phyloP scores from a whole-genome alignment of 2,113 vertebrate genomes.

The Aegotheles bennettii region DNA sequence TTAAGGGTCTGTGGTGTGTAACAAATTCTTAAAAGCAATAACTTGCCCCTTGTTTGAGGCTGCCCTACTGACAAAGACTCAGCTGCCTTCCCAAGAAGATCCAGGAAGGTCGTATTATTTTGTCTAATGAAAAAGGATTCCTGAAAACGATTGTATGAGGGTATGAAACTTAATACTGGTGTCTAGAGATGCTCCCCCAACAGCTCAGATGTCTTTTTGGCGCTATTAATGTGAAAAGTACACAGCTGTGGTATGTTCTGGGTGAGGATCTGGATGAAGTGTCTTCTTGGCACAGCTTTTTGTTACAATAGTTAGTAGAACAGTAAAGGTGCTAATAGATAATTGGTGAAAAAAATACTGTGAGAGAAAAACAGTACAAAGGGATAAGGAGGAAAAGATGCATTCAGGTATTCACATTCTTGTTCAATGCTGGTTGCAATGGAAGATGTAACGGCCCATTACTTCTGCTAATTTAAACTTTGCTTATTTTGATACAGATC shows the following conservation, averaged over 20 bases:
- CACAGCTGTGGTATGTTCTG: not conserved
- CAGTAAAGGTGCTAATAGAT: not conserved
- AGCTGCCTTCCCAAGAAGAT: accelerated
- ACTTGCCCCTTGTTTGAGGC: accelerated
- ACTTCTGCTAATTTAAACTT: not conserved
- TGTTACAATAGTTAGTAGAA: not conserved
- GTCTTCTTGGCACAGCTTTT: accelerated
- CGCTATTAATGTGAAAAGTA: not conserved
- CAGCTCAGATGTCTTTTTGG: not conserved
- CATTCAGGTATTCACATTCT: not conserved
- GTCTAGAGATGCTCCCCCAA: not conserved
- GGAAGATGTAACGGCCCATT: not conserved
- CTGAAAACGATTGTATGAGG: not conserved
- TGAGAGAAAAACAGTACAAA: not conserved
- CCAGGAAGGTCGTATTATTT: no score
- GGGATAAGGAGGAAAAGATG: accelerated
- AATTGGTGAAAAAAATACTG: not conserved
- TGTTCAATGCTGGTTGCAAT: not conserved
- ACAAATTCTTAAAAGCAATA: not conserved
- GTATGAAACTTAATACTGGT: not conserved
- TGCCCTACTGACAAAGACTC: no score
- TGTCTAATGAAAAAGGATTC: not conserved
- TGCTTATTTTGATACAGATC: not conserved
- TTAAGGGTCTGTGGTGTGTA: no score
- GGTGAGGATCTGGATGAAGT: not conserved